A percentile compares a stretch with the other conserved stretches of the same genome.
These are phyloP conservation scores for Brachionus angularis DNA, from an alignment of 1,140 invertebrate species.

Conservation along the genomic window DNA sequence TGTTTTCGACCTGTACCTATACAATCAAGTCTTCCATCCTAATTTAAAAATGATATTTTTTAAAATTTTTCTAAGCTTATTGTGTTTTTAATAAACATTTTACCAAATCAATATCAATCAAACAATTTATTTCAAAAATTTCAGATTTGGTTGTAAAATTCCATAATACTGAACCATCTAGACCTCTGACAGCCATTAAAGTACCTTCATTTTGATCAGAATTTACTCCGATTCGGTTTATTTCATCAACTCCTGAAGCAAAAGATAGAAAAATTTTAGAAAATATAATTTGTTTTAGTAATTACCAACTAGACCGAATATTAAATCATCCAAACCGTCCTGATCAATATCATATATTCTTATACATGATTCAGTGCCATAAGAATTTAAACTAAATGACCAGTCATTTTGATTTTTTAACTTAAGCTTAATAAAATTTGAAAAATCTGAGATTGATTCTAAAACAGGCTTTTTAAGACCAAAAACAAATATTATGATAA, in stretches of 20 bases:
- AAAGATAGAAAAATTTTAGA: too few species aligned
- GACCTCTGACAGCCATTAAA: constrained; percentile 49
- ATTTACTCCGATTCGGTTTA: too few species aligned
- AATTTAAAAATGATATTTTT: too few species aligned
- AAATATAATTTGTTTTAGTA: too few species aligned
- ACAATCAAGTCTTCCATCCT: constrained; percentile 51
- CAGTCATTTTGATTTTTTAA: constrained; percentile 46
- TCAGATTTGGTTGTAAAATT: constrained; percentile 45
- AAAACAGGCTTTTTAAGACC: too few species aligned
- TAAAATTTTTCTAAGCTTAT: too few species aligned
- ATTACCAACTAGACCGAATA: constrained; percentile 47
- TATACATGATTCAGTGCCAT: constrained; percentile 49
- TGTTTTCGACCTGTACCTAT: constrained; percentile 49
- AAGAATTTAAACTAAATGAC: constrained; percentile 43
- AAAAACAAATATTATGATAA: too few species aligned
- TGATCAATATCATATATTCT: constrained; percentile 50
- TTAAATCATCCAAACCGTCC: constrained; percentile 50
- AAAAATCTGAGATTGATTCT: too few species aligned
- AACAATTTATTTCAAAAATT: constrained; percentile 49
- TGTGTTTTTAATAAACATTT: too few species aligned
- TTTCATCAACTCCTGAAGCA: not conserved
- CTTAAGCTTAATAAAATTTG: too few species aligned
- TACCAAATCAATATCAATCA: constrained; percentile 53
- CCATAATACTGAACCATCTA: constrained; percentile 51
- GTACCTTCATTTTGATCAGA: not conserved